Conservation (phyloP, 2,888 invertebrate species). For the Eudemis profundana region DNA sequence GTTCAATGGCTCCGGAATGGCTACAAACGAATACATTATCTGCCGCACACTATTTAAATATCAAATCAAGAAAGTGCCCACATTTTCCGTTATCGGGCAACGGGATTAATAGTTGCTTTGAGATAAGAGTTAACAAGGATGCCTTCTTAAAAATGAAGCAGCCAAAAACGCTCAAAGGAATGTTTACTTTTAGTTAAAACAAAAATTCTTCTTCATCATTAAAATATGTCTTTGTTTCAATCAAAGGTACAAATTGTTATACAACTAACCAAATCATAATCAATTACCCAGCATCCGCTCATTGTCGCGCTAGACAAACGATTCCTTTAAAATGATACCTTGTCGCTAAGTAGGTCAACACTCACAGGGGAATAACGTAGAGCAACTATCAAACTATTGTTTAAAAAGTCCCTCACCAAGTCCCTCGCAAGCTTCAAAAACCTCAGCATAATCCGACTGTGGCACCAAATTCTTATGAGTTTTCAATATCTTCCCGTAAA, state of each 20-base stretch:
- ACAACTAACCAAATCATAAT: slow-evolving; percentile 1
- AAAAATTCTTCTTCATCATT: too few relatives aligned
- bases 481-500: slow-evolving; percentile 79
- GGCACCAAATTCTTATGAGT: slow-evolving; percentile 61
- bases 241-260: slow-evolving; percentile 8
- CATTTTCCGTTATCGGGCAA: slow-evolving; percentile 53
- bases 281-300: slow-evolving; percentile 23
- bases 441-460: slow-evolving; percentile 72
- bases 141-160: slow-evolving; percentile 29
- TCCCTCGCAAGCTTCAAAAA: slow-evolving; percentile 76
- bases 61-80: slow-evolving; percentile 27
- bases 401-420: slow-evolving; percentile 59
- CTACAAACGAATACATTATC: slow-evolving; percentile 25
- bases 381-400: neutral
- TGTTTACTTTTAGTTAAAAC: too few relatives aligned
- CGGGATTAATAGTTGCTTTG: slow-evolving; percentile 37
- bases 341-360: slow-evolving; percentile 28
- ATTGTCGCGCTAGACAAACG: slow-evolving; percentile 26
- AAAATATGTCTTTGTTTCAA: too few relatives aligned
- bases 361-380: slow-evolving; percentile 20
- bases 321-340: slow-evolving; percentile 24
- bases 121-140: slow-evolving; percentile 46
- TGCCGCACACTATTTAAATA: slow-evolving; percentile 27
- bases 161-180: neutral
- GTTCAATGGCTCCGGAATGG: slow-evolving; percentile 68